Percentiles rank a stretch among this genome's conserved stretches.
phyloP scores from a whole-genome alignment of 1,140 invertebrate species.

The Maconellicoccus hirsutus region DNA sequence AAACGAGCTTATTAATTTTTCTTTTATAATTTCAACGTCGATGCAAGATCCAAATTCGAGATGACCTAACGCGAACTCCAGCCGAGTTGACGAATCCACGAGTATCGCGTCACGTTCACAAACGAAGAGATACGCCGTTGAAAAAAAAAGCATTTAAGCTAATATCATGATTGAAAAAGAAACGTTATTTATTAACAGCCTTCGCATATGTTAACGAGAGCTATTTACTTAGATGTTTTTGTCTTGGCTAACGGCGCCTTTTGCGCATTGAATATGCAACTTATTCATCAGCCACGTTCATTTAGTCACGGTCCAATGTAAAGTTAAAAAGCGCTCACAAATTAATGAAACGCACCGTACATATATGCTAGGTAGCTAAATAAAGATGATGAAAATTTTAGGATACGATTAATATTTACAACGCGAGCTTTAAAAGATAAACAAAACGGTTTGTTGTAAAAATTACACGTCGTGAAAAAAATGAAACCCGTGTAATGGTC shows the following conservation, averaged over 20 bases:
- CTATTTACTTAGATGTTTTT: not conserved
- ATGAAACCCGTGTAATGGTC: not conserved
- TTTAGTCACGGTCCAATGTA: not conserved
- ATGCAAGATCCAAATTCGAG: too few relatives aligned
- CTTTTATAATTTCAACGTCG: too few relatives aligned
- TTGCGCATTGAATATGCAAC: slow-evolving; percentile 8
- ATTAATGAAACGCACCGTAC: slow-evolving; percentile 1
- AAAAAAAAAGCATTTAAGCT: not conserved
- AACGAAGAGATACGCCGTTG: not conserved
- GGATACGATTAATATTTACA: not conserved
- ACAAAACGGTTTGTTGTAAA: not conserved
- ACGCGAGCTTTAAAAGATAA: not conserved
- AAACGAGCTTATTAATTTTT: too few relatives aligned
- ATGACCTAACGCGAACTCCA: too few relatives aligned
- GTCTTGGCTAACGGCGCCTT: not conserved
- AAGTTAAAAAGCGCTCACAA: not conserved
- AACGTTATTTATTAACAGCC: not conserved
- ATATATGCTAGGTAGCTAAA: not conserved
- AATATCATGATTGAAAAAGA: not conserved
- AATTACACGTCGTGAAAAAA: not conserved
- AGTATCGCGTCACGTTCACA: too few relatives aligned
- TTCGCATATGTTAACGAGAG: not conserved
- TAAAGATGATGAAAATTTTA: slow-evolving; percentile 6
- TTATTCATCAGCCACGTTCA: not conserved
- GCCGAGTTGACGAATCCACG: too few relatives aligned